Evolutionary conservation across 2,888 invertebrate species (phyloP).

Genomic region (Sinopyrophorus schimmeli): DNA sequence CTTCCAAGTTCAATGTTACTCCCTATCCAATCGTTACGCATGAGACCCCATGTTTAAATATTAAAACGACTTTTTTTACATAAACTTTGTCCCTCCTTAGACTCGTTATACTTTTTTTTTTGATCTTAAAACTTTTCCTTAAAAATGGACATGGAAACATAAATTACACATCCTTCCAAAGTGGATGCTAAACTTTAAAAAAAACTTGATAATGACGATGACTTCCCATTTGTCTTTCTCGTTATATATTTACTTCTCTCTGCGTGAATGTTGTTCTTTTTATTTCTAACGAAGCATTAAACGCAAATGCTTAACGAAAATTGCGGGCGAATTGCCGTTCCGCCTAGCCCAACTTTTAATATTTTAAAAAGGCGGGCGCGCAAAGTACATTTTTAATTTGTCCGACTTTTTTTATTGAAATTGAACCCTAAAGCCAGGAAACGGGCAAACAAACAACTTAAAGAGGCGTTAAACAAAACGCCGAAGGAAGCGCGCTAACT

Average conservation of each 20-base stretch:
- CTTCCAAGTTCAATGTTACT: slow-evolving; percentile 38
- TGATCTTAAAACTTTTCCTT: slow-evolving; percentile 25
- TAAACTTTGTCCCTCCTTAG: slow-evolving; percentile 24
- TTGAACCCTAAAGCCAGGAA: slow-evolving; percentile 12
- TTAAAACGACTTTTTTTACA: slow-evolving; percentile 46
- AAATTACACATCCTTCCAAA: no score
- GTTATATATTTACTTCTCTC: no score
- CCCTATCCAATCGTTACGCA: slow-evolving; percentile 53
- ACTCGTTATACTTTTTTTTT: slow-evolving; percentile 21
- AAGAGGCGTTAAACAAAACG: slow-evolving; percentile 17
- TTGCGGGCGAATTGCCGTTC: no score
- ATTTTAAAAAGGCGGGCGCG: no score
- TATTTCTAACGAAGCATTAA: no score
- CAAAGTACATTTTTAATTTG: slow-evolving; percentile 17
- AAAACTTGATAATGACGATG: no score
- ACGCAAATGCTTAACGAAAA: no score
- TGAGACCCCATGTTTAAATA: slow-evolving; percentile 52
- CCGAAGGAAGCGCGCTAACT: slow-evolving; percentile 13
- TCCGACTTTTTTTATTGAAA: slow-evolving; percentile 10
- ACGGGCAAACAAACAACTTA: slow-evolving; percentile 17
- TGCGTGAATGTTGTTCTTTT: no score
- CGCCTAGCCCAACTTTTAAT: no score
- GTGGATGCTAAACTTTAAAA: no score
- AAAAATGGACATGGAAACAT: slow-evolving; percentile 20
- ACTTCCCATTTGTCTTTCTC: no score